Percentiles rank a stretch among this genome's conserved stretches.
Evolutionary conservation across 2,888 invertebrate genomes (phyloP).

Genomic region (Drosophila paramelanica): DNA sequence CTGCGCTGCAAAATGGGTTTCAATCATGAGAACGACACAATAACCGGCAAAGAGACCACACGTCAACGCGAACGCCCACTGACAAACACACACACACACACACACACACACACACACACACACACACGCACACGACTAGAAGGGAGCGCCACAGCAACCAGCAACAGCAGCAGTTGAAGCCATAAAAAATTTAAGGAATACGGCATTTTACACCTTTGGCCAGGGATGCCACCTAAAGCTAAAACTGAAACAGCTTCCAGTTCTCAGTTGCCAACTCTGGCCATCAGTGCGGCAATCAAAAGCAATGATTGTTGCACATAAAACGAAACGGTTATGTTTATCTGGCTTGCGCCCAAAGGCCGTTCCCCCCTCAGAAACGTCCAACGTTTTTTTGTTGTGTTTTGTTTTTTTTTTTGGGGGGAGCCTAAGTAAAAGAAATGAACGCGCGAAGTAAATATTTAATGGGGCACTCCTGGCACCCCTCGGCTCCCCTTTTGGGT

Average conservation of each 20-base stretch:
- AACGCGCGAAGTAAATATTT: conserved; percentile 75
- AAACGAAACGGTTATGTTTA: conserved; percentile 84
- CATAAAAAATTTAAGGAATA: conserved; percentile 78
- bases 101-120: conserved; percentile 1
- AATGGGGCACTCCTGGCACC: conserved; percentile 40
- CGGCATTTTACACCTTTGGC: conserved; percentile 77
- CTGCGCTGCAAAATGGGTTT: conserved; percentile 60
- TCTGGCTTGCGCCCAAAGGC: conserved; percentile 74
- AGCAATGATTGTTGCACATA: conserved; percentile 84
- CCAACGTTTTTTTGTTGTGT: background rate
- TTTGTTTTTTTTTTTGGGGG: background rate
- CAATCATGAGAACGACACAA: conserved; percentile 75
- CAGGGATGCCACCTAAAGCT: conserved; percentile 34
- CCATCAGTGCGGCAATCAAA: conserved; percentile 81
- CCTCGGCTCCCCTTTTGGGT: background rate
- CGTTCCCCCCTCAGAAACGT: conserved; percentile 2
- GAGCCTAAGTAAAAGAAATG: conserved; percentile 69
- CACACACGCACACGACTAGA: background rate
- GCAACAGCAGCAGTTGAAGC: conserved; percentile 29
- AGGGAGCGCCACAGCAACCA: background rate
- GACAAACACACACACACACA: conserved; percentile 1
- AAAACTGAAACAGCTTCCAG: conserved; percentile 10
- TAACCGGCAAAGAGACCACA: conserved; percentile 39
- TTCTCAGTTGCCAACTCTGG: conserved; percentile 33
- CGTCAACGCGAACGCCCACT: conserved; percentile 29